Percentiles rank a stretch among this genome's conserved stretches.
phyloP scores from a whole-genome alignment of 53 echinoderm and acorn worm genomes.

The Paracentrotus lividus region DNA sequence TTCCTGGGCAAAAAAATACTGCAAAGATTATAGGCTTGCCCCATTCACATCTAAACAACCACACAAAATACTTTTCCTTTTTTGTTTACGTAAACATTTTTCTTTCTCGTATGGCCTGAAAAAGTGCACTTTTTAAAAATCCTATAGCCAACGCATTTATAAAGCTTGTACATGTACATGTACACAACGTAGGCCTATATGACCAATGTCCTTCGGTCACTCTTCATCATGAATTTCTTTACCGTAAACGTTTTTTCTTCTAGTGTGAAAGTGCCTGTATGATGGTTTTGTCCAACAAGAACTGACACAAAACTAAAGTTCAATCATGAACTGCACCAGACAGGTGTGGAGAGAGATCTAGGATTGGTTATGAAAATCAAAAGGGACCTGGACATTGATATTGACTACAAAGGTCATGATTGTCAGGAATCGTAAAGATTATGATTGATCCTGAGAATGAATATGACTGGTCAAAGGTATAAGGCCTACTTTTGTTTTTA shows the following conservation, averaged over 20 bases:
- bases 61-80: too few species aligned
- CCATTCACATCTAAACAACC: too few species aligned
- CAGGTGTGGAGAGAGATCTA: slow-evolving; percentile 7
- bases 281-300: too few species aligned
- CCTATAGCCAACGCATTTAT: too few species aligned
- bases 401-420: slow-evolving; percentile 1
- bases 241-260: background rate
- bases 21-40: background rate
- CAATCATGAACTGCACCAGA: background rate
- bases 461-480: background rate
- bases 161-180: too few species aligned
- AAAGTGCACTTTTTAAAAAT: too few species aligned
- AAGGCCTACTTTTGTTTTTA: background rate
- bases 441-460: background rate
- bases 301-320: background rate
- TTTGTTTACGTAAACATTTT: too few species aligned
- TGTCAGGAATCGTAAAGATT: background rate
- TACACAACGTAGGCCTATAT: too few species aligned
- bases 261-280: background rate
- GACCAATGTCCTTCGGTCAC: too few species aligned
- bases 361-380: slow-evolving; percentile 26
- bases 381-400: slow-evolving; percentile 19
- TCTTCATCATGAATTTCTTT: too few species aligned
- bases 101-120: too few species aligned
- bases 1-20: background rate